Evolutionary conservation across 2,888 invertebrate species (phyloP).

Genomic region (Neoitamus cyanurus): DNA sequence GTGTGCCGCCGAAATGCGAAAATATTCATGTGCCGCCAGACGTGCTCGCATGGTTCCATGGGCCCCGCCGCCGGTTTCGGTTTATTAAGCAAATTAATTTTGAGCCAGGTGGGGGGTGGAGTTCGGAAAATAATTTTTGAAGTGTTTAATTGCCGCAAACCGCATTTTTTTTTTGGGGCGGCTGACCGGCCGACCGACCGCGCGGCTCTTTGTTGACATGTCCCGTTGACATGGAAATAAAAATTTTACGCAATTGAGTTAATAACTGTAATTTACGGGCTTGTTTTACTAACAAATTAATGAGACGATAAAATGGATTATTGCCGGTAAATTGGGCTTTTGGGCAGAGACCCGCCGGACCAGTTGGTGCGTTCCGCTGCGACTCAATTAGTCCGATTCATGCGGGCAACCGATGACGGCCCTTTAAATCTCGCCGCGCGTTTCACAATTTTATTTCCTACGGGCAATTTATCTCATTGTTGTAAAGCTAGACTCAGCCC

Average conservation of each 20-base stretch:
- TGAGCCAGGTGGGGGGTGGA: background rate
- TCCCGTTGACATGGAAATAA: background rate
- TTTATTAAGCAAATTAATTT: conserved; percentile 40
- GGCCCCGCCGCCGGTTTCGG: background rate
- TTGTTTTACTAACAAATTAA: conserved; percentile 37
- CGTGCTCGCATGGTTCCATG: background rate
- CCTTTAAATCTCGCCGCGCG: background rate
- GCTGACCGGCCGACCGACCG: too few species aligned
- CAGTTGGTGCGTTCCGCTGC: background rate
- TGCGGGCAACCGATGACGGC: background rate
- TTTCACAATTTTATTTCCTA: background rate
- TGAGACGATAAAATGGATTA: conserved; percentile 35
- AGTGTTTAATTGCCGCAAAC: background rate
- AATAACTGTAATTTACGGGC: conserved; percentile 33
- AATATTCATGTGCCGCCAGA: conserved; percentile 20
- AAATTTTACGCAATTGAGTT: conserved; percentile 11
- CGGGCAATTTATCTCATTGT: background rate
- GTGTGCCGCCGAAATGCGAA: background rate
- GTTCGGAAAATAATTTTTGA: background rate
- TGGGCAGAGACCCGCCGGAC: background rate
- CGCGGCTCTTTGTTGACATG: background rate
- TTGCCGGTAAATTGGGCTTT: conserved; percentile 9
- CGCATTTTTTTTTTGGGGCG: background rate
- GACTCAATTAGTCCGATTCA: background rate
- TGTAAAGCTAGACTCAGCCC: background rate